A percentile compares a stretch with the other conserved stretches of the same genome.
Conservation (phyloP, 2,113 vertebrate species). For the Anguilla rostrata region DNA sequence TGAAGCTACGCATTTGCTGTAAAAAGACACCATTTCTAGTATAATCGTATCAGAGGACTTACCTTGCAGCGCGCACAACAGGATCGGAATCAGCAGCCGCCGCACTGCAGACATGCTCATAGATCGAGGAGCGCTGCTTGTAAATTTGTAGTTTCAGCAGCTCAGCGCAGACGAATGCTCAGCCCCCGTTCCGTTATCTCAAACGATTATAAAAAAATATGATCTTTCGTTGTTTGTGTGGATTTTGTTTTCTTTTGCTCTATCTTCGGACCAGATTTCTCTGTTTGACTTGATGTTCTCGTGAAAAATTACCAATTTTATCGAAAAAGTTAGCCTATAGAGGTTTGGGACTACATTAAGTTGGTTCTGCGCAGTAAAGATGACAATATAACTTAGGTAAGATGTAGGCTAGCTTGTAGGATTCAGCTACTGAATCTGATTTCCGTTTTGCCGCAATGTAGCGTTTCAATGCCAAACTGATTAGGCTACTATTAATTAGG, state of each 20-base stretch:
- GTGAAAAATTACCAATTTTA: neutral
- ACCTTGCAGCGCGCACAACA: conserved; percentile 61
- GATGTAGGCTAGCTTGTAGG: neutral
- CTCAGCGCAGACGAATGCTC: neutral
- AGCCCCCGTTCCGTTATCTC: neutral
- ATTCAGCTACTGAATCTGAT: neutral
- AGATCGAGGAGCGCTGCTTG: neutral
- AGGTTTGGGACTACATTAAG: neutral
- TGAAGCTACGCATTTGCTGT: neutral
- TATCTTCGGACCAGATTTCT: neutral
- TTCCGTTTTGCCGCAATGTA: neutral
- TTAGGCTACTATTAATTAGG: neutral
- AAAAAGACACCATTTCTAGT: neutral
- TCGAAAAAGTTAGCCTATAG: neutral
- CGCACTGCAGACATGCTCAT: conserved; percentile 39
- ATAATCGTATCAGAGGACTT: conserved; percentile 41
- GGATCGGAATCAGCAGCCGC: conserved; percentile 48
- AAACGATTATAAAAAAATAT: neutral
- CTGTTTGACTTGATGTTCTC: neutral
- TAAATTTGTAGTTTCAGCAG: neutral
- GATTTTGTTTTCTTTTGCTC: neutral
- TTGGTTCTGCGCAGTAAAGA: neutral
- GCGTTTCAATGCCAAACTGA: neutral
- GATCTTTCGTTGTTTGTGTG: neutral
- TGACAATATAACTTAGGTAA: neutral